Evolutionary conservation across 2,888 invertebrate species (phyloP), one percentile per base, ranked within the genome.

Genomic region (Spilosoma lubricipeda): DNA sequence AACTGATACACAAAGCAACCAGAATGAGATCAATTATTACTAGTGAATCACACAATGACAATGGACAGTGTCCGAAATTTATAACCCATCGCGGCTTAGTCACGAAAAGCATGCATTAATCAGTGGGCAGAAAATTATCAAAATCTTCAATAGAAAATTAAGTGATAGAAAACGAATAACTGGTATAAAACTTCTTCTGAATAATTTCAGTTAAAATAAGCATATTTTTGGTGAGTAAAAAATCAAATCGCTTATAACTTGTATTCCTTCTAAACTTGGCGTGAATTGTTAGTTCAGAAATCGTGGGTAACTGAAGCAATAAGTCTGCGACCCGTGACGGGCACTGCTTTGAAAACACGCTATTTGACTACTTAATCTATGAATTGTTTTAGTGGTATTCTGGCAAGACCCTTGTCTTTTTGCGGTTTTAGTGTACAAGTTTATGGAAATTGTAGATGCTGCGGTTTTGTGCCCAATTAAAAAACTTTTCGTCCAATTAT

Each of bases 361-460:
- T 86, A 90, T 92, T 92, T 91, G 92, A 82, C 86, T 88, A 81
- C 77, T 84, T 91, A 92, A 92, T 91, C 87, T 90, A 92, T 92
- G 91, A 90, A 90, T 87, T 90, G 90, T 91, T 92, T 91, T 89
- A 89, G 84, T 85, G 71, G 77, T 77, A 72, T 71, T 78, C 78
- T 73, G 74, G 39, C 36, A 76, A 83, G 80, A 83, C 82, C 84
- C 83, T 79, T 84, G 76, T 82, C 84, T 80, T 75, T 77, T 76
- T 79, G 77, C 59, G 77, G 79, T 66, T 78, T 77, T 70, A 76
- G 63, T 69, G 75, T 78, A 72, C 36, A 59, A 78, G 82, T 80
- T 80, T 79, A 27, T 71, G 52, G 56, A 45, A 67, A 71, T 73
- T 75, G 74, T 75, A 74, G 72, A 66, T 76, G 75, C 64, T 77